A percentile compares a stretch with the other conserved stretches of the same genome.
phyloP scores from a whole-genome alignment of 2,888 invertebrate species.

The Lasioglossum villosulum region DNA sequence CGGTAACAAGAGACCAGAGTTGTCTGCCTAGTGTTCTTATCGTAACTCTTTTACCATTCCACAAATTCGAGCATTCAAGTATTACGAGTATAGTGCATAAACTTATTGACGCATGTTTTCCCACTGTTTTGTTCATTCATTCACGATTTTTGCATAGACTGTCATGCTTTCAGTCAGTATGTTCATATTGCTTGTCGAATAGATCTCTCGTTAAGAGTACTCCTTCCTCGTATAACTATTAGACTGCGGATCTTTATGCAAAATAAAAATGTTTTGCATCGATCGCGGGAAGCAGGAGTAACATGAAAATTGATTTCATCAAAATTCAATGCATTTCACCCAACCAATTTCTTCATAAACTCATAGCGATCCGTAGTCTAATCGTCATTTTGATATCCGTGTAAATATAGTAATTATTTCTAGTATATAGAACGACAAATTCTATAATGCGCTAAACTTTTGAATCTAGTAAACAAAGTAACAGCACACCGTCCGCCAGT shows the following conservation, averaged over 20 bases:
- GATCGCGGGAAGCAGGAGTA: too few relatives aligned
- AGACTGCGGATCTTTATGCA: too few relatives aligned
- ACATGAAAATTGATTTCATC: too few relatives aligned
- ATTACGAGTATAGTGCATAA: conserved; percentile 22
- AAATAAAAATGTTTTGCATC: too few relatives aligned
- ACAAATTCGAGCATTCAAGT: too few relatives aligned
- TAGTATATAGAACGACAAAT: conserved; percentile 19
- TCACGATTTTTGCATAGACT: conserved; percentile 25
- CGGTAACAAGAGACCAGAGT: conserved; percentile 8
- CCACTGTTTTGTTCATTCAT: background rate
- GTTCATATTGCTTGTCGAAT: conserved; percentile 31
- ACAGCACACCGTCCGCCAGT: conserved; percentile 84
- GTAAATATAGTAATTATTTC: conserved; percentile 37
- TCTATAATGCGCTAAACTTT: conserved; percentile 44
- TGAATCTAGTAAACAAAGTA: conserved; percentile 85
- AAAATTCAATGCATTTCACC: too few relatives aligned
- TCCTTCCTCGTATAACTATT: background rate
- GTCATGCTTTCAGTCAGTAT: conserved; percentile 20
- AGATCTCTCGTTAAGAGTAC: conserved; percentile 25
- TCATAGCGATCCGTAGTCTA: too few relatives aligned
- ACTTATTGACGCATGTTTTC: conserved; percentile 36
- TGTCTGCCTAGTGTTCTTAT: conserved; percentile 35
- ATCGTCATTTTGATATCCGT: conserved; percentile 17
- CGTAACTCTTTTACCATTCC: too few relatives aligned
- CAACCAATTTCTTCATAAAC: too few relatives aligned